Conservation (phyloP, 2,113 vertebrate genomes). For the Benitochromis conjunctus region DNA sequence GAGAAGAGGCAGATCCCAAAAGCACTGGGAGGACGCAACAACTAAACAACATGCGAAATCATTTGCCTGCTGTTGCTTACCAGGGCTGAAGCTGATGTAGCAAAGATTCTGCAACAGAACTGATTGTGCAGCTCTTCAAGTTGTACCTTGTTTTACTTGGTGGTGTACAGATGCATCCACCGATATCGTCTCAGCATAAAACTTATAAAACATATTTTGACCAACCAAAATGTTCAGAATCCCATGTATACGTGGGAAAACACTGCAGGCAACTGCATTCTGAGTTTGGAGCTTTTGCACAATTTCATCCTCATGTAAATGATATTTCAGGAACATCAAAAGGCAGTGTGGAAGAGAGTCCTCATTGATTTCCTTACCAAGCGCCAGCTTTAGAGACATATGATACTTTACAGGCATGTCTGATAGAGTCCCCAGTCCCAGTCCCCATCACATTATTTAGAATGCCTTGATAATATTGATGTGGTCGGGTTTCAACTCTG, state of each 20-base stretch:
- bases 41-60: not conserved
- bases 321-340: not conserved
- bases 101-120: not conserved
- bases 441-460: not conserved
- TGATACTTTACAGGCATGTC: not conserved
- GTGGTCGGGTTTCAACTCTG: not conserved
- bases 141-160: not conserved
- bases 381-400: not conserved
- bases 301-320: not conserved
- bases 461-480: not conserved
- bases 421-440: not conserved
- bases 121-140: not conserved
- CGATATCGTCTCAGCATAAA: not conserved
- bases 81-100: rapidly evolving
- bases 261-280: not conserved
- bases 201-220: not conserved
- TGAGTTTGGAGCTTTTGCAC: not conserved
- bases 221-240: not conserved
- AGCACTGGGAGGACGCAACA: not conserved
- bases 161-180: not conserved
- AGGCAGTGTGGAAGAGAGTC: not conserved
- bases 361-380: not conserved
- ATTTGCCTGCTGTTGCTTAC: not conserved
- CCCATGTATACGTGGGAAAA: not conserved
- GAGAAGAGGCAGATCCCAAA: not conserved